Evolutionary conservation across 2,797 vertebrate species (phyloP), one percentile per base, ranked within the genome.

Genomic region (Merluccius polli): DNA sequence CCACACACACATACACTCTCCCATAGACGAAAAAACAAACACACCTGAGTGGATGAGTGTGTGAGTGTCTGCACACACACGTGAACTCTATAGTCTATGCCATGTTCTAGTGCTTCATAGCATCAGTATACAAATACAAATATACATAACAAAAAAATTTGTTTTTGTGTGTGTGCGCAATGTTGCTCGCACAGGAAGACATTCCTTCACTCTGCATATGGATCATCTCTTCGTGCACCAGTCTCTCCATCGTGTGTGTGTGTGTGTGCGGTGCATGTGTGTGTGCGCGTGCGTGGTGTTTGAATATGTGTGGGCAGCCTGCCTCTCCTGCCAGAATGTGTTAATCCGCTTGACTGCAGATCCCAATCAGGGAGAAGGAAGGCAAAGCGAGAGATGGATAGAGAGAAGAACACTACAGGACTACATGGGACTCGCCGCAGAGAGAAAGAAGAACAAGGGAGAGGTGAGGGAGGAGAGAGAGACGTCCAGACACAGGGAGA

Each of bases 331-430:
- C 92, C 93, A 93, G 88, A 90, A 88, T 84, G 84, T 91, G 89
- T 94, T 95, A 94, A 93, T 93, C 91, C 84, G 91, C 93, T 92
- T 88, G 91, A 90, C 91, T 94, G 90, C 93, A 92, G 91, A 93
- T 93, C 90, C 92, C 93, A 93, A 93, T 93, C 92, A 91, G 89
- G 85, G 85, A 87, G 77, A 87, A 81, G 85, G 82, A 89, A 91
- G 82, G 84, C 87, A 81, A 83, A 82, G 86, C 82, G 86, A 36
- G 75, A 82, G 81, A 86, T 83, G 85, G 72, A 81, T 76, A 63
- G 59, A 75, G 78, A 84, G 86, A 73, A 15, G 16, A 48, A 21
- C 29, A 16, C 30, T 70, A 30, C 70, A 80, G 86, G 83, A 87
- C 83, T 36, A 77, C 33, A 69, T 67, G 73, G 76, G 83, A 86